Conservation (phyloP, 2,797 vertebrate genomes). For the Acridotheres tristis region DNA sequence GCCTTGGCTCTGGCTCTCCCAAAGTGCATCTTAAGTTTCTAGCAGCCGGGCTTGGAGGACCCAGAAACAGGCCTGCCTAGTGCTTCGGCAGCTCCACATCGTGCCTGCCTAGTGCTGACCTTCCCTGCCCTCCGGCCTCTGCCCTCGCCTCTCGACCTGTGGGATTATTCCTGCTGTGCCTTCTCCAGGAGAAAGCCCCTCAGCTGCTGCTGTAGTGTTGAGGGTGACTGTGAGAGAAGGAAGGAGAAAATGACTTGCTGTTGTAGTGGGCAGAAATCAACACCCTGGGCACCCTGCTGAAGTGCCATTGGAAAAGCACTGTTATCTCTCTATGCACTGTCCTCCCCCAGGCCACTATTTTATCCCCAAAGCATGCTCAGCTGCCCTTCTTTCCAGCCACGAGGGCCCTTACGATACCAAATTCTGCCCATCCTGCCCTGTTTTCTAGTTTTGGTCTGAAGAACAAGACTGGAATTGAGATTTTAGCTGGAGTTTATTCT, state of each 20-base stretch:
- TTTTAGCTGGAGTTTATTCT: background rate
- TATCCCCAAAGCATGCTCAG: background rate
- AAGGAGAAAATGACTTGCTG: slow-evolving; percentile 45
- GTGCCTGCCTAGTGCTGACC: slow-evolving; percentile 15
- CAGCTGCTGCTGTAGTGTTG: slow-evolving; percentile 6
- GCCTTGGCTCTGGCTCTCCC: slow-evolving; percentile 1
- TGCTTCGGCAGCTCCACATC: background rate
- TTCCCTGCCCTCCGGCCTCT: slow-evolving; percentile 62
- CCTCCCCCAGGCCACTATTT: background rate
- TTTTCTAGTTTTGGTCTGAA: background rate
- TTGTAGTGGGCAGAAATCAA: slow-evolving; percentile 63
- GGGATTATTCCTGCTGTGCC: slow-evolving; percentile 54
- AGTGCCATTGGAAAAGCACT: background rate
- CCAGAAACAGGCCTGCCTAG: slow-evolving; percentile 41
- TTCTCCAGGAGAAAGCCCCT: slow-evolving; percentile 48
- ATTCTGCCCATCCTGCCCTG: background rate
- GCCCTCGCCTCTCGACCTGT: slow-evolving; percentile 49
- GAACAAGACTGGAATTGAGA: background rate
- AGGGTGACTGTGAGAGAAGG: background rate
- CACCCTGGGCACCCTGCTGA: slow-evolving; percentile 1
- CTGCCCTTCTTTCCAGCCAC: background rate
- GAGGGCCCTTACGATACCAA: background rate
- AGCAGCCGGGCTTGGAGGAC: slow-evolving; percentile 9
- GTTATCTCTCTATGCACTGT: slow-evolving; percentile 12
- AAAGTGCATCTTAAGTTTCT: slow-evolving; percentile 66